Evolutionary conservation across 2,113 vertebrate species (phyloP).

Genomic region (Leuciscus idus): DNA sequence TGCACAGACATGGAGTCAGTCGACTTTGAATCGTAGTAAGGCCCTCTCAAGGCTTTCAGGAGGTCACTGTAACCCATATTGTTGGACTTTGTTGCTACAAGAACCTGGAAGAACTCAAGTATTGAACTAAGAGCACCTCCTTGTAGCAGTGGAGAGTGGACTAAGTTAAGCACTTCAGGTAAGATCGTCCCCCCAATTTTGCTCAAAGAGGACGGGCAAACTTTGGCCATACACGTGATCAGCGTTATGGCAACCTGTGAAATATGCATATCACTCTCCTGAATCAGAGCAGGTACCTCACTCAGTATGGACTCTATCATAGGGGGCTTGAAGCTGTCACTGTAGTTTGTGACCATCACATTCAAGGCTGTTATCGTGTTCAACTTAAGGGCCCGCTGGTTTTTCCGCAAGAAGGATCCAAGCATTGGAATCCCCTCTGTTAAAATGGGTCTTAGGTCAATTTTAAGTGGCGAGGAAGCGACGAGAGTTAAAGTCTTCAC

Average conservation of each 20-base stretch:
- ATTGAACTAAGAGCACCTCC: conserved; percentile 81
- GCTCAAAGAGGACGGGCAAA: conserved; percentile 80
- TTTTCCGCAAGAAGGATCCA: conserved; percentile 90
- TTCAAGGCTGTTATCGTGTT: conserved; percentile 84
- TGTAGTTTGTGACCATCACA: conserved; percentile 82
- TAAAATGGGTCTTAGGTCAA: conserved; percentile 83
- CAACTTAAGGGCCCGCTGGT: conserved; percentile 86
- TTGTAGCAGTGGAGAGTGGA: conserved; percentile 88
- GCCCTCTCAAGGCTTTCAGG: conserved; percentile 80
- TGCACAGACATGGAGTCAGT: conserved; percentile 65
- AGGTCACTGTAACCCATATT: conserved; percentile 78
- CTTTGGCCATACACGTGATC: conserved; percentile 81
- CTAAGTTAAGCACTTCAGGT: conserved; percentile 79
- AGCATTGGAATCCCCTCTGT: conserved; percentile 83
- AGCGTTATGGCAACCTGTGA: conserved; percentile 87
- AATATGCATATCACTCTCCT: conserved; percentile 89
- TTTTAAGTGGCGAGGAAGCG: conserved; percentile 80
- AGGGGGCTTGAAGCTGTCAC: conserved; percentile 78
- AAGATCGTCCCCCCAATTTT: conserved; percentile 81
- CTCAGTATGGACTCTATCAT: conserved; percentile 80
- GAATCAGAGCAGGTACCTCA: conserved; percentile 85
- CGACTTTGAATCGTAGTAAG: conserved; percentile 67
- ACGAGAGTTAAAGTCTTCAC: conserved; percentile 85
- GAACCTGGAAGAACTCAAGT: conserved; percentile 80
- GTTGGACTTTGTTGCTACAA: conserved; percentile 78